These are phyloP conservation scores for Pangasius krempfi DNA, from an alignment of 2,797 vertebrate species.

Conservation along the genomic window DNA sequence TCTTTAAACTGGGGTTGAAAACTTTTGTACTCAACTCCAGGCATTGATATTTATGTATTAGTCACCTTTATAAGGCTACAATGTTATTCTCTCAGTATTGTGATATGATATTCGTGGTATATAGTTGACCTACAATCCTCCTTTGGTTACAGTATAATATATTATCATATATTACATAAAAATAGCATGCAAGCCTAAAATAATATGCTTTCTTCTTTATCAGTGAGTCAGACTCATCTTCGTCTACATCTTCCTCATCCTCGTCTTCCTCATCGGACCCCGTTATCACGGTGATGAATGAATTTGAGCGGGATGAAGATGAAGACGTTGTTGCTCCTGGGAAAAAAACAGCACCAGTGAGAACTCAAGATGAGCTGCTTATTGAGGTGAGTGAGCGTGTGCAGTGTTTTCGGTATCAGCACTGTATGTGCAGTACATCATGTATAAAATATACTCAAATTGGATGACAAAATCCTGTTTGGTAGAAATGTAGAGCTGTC, in stretches of 20 bases:
- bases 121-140: background rate
- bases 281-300: conserved; percentile 47
- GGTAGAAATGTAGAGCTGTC: background rate
- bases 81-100: background rate
- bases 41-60: background rate
- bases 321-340: conserved; percentile 71
- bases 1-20: background rate
- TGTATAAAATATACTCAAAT: background rate
- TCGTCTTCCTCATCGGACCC: conserved; percentile 68
- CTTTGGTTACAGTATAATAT: no score
- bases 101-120: background rate
- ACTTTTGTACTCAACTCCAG: background rate
- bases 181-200: background rate
- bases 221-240: conserved; percentile 81
- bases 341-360: conserved; percentile 70
- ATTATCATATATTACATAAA: background rate
- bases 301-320: conserved; percentile 74
- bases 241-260: conserved; percentile 75
- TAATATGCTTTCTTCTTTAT: conserved; percentile 13
- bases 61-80: background rate
- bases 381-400: conserved; percentile 75
- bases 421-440: background rate
- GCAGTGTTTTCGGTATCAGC: background rate
- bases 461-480: background rate
- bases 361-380: conserved; percentile 82